Conservation (phyloP, 2,888 invertebrate genomes). For the Leucophora obtusa region DNA sequence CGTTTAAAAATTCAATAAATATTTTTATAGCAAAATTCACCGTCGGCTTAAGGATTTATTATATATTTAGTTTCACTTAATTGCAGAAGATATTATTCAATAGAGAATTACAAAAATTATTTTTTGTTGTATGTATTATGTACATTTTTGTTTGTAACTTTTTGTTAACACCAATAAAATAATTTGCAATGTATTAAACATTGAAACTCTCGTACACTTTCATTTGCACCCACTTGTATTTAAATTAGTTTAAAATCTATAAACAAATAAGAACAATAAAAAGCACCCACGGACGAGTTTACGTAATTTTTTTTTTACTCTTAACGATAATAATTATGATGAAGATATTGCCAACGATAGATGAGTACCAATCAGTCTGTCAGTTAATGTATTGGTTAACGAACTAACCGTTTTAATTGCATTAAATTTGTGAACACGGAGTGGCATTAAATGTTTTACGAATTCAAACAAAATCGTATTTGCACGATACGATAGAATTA, state of each 20-base stretch:
- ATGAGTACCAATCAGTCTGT: conserved; percentile 14
- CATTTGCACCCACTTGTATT: conserved; percentile 25
- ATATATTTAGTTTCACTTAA: neutral
- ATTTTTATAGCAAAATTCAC: neutral
- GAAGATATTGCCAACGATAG: neutral
- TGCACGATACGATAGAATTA: conserved; percentile 34
- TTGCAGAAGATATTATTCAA: neutral
- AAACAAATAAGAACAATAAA: conserved; percentile 1
- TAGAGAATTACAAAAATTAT: neutral
- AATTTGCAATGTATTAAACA: conserved; percentile 1
- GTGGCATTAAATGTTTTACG: conserved; percentile 6
- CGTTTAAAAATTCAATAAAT: neutral
- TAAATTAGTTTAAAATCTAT: neutral
- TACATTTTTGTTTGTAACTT: neutral
- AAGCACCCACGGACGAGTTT: conserved; percentile 15
- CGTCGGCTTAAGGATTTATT: neutral
- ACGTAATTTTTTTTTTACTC: conserved; percentile 4
- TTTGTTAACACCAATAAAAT: neutral
- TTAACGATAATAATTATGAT: neutral
- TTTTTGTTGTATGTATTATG: neutral
- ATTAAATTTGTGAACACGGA: neutral
- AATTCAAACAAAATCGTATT: conserved; percentile 23
- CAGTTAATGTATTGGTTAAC: neutral
- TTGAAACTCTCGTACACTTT: conserved; percentile 20
- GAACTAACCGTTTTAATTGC: neutral